Evolutionary conservation across 1,140 invertebrate species (phyloP), one percentile per base, ranked within the genome.

Genomic region (Lucilia cuprina): DNA sequence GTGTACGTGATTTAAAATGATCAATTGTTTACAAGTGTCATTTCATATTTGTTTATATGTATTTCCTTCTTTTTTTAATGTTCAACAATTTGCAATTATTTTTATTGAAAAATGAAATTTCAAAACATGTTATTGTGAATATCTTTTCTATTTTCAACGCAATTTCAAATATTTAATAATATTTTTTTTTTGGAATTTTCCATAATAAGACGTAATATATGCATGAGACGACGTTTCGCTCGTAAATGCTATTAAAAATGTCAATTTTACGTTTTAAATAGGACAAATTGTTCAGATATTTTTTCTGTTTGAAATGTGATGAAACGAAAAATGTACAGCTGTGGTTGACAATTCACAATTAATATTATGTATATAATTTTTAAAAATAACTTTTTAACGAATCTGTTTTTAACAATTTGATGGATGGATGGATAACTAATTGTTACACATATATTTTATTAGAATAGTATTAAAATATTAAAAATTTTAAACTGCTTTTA

Each of bases 11-110:
- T 70, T 70, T 21, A 70, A 70, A 21, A 70, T 70, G 65, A 70
- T 70, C 65, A 21, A 70, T 70, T 70, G 65, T 70, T 70, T 70
- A 70, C 65, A 70, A 70, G 65, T 70, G 65, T 70, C 65, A 70
- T 70, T 70, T 70, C 0, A 8, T 70, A 21, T 25, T 55, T 41
- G 41, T 41, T 41, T 41, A 41, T 41, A 41, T 41, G 41, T 41
- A 41, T 41, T 7, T 41, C 7, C 50, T 55, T 14, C 12, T 55
- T 55, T 14, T 14, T 55, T 55, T 55, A 12, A 55, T 55, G 50
- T 55, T 55, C 50, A 7, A 41, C 41, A 41, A 55, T 55, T 55
- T 55, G 17, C 17, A n/a, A 30, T 30, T 30, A 30, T 30, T 30
- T 30, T 30, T 30, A 30, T 30, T 30, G 25, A 30, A 30, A 30